Evolutionary conservation across 92 coral and sea anemone genomes (phyloP).

Genomic region (Porites cylindrica): DNA sequence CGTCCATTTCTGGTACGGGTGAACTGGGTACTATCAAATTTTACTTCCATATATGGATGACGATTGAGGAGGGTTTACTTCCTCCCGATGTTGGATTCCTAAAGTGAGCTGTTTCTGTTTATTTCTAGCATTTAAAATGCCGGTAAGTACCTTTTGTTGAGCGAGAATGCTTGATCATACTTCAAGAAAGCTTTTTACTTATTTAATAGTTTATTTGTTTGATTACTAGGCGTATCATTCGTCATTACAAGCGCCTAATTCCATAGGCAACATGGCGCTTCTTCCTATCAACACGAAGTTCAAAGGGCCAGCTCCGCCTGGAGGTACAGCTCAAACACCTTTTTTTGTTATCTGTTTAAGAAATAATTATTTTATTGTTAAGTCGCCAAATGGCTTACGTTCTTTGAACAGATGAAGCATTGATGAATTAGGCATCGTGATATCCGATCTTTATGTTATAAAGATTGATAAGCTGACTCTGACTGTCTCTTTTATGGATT

Average conservation of each 20-base stretch:
- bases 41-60: constrained; percentile 39
- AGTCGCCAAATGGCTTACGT: neutral
- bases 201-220: neutral
- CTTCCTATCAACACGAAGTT: constrained; percentile 93
- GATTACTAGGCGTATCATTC: constrained; percentile 95
- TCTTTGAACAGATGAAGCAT: neutral
- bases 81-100: constrained; percentile 17
- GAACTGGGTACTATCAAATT: constrained; percentile 14
- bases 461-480: too few relatives aligned
- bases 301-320: constrained; percentile 98
- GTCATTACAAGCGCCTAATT: constrained; percentile 78
- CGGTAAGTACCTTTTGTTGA: constrained; percentile 12
- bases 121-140: constrained; percentile 36
- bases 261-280: constrained; percentile 98
- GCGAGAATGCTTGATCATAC: neutral
- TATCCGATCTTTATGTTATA: too few relatives aligned
- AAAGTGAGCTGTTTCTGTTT: constrained; percentile 12
- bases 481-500: neutral
- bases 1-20: neutral
- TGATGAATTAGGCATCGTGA: neutral
- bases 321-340: constrained; percentile 62
- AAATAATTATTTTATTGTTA: neutral
- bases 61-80: constrained; percentile 46
- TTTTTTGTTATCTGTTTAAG: neutral
- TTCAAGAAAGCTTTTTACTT: neutral